A percentile compares a stretch with the other conserved stretches of the same genome.
Evolutionary conservation across 2,797 vertebrate genomes (phyloP).

Genomic region (Ctenopoma multispine): DNA sequence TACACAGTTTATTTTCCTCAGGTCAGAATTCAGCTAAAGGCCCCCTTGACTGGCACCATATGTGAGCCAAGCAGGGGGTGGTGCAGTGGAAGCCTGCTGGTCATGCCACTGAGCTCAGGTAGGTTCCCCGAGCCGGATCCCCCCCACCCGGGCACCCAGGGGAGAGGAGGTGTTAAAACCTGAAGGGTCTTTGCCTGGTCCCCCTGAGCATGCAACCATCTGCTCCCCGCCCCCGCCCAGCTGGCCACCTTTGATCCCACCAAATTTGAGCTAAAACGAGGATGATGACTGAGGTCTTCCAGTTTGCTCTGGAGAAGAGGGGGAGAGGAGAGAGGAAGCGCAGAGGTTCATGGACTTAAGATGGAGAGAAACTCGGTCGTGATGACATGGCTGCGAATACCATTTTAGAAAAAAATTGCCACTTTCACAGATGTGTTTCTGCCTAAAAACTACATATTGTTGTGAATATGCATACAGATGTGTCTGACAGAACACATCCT

Average conservation of each 20-base stretch:
- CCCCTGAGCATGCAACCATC: conserved; percentile 81
- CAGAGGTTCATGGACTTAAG: conserved; percentile 70
- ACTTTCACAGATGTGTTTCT: conserved; percentile 31
- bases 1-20: conserved; percentile 72
- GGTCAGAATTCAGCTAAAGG: conserved; percentile 76
- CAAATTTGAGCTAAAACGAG: conserved; percentile 83
- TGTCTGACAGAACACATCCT: conserved; percentile 3
- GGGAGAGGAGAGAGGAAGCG: conserved; percentile 49
- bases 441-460: neutral
- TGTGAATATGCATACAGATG: conserved; percentile 14
- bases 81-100: conserved; percentile 78
- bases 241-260: conserved; percentile 87
- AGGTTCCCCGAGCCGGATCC: conserved; percentile 81
- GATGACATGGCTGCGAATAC: conserved; percentile 46
- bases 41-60: conserved; percentile 79
- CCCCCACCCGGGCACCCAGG: conserved; percentile 76
- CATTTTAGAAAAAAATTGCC: conserved; percentile 24
- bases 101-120: conserved; percentile 82
- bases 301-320: conserved; percentile 69
- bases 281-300: conserved; percentile 87
- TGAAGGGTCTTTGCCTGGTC: conserved; percentile 83
- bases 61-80: conserved; percentile 78
- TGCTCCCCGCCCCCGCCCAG: conserved; percentile 81
- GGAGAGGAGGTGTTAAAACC: conserved; percentile 88
- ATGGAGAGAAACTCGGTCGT: conserved; percentile 48